Conservation (phyloP, 2,113 vertebrate genomes). For the Panthera leo region DNA sequence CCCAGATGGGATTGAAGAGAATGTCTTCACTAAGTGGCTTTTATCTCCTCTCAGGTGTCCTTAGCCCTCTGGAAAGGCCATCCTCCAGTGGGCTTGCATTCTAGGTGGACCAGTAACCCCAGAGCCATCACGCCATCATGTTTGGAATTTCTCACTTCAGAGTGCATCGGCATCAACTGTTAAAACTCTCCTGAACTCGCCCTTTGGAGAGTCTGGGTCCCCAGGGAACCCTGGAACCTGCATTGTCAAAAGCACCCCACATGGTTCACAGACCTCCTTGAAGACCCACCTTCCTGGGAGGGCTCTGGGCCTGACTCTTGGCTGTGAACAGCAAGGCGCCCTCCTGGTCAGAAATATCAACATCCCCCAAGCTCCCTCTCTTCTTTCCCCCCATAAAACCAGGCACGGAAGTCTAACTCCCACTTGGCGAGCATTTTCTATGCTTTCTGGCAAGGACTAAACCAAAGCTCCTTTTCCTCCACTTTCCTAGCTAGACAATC, state of each 20-base stretch:
- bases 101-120: background rate
- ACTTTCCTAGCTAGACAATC: background rate
- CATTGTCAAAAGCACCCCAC: background rate
- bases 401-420: background rate
- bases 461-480: background rate
- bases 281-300: background rate
- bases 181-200: background rate
- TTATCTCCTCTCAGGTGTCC: background rate
- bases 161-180: too few relatives aligned
- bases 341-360: background rate
- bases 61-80: background rate
- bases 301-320: background rate
- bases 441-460: background rate
- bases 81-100: background rate
- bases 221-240: background rate
- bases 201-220: background rate
- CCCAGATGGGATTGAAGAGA: background rate
- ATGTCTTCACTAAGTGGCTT: background rate
- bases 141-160: background rate
- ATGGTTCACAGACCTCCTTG: rapidly evolving
- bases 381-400: background rate
- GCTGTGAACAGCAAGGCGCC: background rate
- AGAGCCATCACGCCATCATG: background rate
- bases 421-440: background rate
- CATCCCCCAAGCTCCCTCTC: too few relatives aligned